Conservation (phyloP, 2,888 invertebrate species). For the Hetaerina titia region DNA sequence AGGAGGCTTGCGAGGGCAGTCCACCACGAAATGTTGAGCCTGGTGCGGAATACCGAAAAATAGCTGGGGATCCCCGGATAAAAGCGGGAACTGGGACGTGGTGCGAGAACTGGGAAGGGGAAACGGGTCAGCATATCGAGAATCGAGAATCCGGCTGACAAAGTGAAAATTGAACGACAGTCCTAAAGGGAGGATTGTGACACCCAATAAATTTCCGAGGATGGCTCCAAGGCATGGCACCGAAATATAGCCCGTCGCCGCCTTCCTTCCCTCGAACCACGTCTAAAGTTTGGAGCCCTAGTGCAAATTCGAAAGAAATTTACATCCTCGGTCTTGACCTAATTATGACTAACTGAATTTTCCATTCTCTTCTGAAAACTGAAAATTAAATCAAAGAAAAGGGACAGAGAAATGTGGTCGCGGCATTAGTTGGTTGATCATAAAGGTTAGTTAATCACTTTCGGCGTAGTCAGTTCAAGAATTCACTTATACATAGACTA, state of each 20-base stretch:
- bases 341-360: too few relatives aligned
- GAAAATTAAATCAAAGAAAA: too few relatives aligned
- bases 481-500: too few relatives aligned
- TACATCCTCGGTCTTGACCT: not conserved
- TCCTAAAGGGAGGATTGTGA: not conserved
- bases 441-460: too few relatives aligned
- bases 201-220: constrained; percentile 44
- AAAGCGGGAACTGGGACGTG: not conserved
- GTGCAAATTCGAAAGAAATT: not conserved
- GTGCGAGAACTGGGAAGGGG: not conserved
- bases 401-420: too few relatives aligned
- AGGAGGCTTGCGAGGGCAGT: not conserved
- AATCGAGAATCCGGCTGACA: constrained; percentile 28
- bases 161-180: constrained; percentile 42
- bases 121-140: constrained; percentile 44
- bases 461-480: too few relatives aligned
- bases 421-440: too few relatives aligned
- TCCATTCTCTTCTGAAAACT: too few relatives aligned
- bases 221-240: not conserved
- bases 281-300: not conserved
- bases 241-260: not conserved
- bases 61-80: not conserved
- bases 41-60: not conserved
- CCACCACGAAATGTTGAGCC: not conserved
- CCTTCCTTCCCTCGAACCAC: not conserved